These are phyloP conservation scores for Babyrousa celebensis DNA, from an alignment of 2,797 vertebrate species.

Conservation along the genomic window DNA sequence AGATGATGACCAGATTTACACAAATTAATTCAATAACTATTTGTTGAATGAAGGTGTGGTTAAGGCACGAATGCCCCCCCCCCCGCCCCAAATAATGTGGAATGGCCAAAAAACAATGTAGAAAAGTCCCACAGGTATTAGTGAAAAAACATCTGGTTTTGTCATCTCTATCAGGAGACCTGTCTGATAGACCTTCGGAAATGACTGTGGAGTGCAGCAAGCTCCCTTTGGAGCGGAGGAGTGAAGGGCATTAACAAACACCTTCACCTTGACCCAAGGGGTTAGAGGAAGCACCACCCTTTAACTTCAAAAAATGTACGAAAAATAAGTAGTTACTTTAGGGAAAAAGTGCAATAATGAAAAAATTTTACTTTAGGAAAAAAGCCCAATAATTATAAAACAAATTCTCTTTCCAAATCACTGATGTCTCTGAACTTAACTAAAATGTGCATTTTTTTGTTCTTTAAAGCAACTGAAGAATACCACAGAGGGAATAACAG, in stretches of 20 bases:
- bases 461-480: slow-evolving; percentile 1
- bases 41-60: not conserved
- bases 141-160: not conserved
- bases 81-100: too few species aligned
- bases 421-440: not conserved
- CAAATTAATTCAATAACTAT: not conserved
- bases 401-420: not conserved
- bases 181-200: not conserved
- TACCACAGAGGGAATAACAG: not conserved
- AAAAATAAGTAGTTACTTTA: not conserved
- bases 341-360: not conserved
- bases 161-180: not conserved
- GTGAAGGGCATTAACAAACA: not conserved
- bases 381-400: not conserved
- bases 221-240: not conserved
- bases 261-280: not conserved
- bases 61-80: not conserved
- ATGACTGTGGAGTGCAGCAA: not conserved
- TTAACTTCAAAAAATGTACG: not conserved
- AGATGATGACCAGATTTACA: not conserved
- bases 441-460: not conserved
- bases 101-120: not conserved
- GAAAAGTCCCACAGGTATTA: not conserved
- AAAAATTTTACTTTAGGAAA: not conserved
- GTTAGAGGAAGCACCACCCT: not conserved